phyloP scores from a whole-genome alignment of 2,797 vertebrate species.

The Brotula barbata region DNA sequence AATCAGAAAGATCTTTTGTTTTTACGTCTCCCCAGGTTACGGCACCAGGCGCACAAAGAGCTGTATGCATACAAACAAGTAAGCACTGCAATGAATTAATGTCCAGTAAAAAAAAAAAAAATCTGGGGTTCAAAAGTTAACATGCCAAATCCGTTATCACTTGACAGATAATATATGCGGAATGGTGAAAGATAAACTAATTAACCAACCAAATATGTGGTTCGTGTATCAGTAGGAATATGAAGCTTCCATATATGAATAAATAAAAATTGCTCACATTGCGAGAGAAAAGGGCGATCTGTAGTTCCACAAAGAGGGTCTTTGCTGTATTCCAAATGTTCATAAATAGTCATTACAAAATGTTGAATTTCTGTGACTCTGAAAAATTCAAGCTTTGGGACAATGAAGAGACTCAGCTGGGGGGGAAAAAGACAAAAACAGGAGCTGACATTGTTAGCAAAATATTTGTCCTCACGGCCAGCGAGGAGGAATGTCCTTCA shows the following conservation, averaged over 20 bases:
- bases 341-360: not conserved
- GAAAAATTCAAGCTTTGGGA: no score
- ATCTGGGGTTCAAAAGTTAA: no score
- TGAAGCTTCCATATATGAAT: no score
- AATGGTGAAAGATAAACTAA: no score
- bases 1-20: conserved; percentile 55
- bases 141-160: no score
- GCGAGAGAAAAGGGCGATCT: no score
- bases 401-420: not conserved
- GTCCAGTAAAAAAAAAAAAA: not conserved
- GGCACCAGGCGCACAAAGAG: conserved; percentile 98
- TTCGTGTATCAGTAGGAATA: no score
- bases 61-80: conserved; percentile 99
- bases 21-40: conserved; percentile 84
- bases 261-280: no score
- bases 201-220: no score
- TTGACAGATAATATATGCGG: no score
- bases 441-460: conserved; percentile 7
- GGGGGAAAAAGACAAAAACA: no score
- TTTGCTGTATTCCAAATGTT: not conserved
- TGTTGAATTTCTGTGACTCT: not conserved
- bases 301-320: no score
- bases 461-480: conserved; percentile 4
- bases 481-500: conserved; percentile 7
- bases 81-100: conserved; percentile 50